A percentile compares a stretch with the other conserved stretches of the same genome.
These are phyloP conservation scores for Alectoris magna DNA, from an alignment of 2,797 vertebrate species.

Conservation along the genomic window DNA sequence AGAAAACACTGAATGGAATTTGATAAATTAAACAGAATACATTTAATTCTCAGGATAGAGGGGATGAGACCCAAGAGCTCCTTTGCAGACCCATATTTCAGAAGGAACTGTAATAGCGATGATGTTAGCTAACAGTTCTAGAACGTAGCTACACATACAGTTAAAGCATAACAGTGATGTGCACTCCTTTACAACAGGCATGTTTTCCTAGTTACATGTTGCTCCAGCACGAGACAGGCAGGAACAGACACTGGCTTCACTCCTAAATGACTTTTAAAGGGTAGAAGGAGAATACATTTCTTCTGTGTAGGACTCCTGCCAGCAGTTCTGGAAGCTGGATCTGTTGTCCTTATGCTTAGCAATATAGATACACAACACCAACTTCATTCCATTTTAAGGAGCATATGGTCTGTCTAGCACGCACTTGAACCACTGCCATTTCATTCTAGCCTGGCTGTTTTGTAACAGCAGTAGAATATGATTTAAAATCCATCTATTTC, in stretches of 20 bases:
- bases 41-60: background rate
- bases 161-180: background rate
- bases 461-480: background rate
- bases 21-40: background rate
- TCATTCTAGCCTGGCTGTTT: background rate
- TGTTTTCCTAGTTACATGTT: background rate
- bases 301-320: background rate
- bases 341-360: background rate
- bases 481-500: background rate
- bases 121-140: background rate
- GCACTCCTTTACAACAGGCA: background rate
- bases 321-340: constrained; percentile 32
- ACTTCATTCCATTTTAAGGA: background rate
- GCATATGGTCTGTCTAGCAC: constrained; percentile 20
- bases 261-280: background rate
- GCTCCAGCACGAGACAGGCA: background rate
- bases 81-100: background rate
- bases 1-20: background rate
- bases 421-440: constrained; percentile 37
- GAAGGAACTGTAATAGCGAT: background rate
- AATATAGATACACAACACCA: background rate
- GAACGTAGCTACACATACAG: background rate
- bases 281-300: constrained; percentile 3
- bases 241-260: background rate
- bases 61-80: background rate